These are phyloP conservation scores for Piprites chloris DNA, from an alignment of 2,113 vertebrate genomes.

Conservation along the genomic window DNA sequence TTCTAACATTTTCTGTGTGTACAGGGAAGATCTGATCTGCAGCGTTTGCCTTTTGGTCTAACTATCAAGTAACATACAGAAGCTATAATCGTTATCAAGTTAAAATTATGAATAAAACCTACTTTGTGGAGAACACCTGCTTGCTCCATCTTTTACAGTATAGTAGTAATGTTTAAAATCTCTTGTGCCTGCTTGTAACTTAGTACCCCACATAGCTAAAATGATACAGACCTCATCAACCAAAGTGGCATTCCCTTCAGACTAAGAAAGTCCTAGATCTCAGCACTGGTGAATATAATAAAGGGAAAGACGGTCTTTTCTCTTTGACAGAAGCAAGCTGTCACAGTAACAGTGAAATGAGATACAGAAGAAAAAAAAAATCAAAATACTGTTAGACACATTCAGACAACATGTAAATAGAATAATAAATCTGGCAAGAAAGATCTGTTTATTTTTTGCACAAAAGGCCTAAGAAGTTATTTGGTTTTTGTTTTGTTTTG, in stretches of 20 bases:
- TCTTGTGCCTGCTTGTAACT: background rate
- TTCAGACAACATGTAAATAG: conserved; percentile 41
- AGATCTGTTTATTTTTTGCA: conserved; percentile 16
- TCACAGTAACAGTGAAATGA: conserved; percentile 25
- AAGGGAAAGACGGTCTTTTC: background rate
- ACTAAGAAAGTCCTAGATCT: background rate
- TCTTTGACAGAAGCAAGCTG: conserved; percentile 26
- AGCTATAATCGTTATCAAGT: background rate
- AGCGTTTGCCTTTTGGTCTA: background rate
- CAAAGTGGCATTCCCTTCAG: background rate
- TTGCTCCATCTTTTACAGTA: background rate
- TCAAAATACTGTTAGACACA: conserved; percentile 3
- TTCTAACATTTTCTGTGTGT: background rate
- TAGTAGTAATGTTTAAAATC: background rate
- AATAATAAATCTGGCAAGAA: conserved; percentile 45
- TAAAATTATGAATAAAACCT: background rate
- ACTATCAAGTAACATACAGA: background rate
- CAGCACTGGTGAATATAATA: background rate
- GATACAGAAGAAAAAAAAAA: background rate
- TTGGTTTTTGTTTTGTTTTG: background rate
- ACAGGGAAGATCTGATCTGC: background rate
- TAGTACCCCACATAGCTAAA: background rate
- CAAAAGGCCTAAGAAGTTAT: background rate
- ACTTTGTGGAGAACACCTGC: background rate
- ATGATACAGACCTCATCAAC: background rate